Percentiles rank a stretch among this genome's conserved stretches.
These are phyloP conservation scores for Xiphophorus hellerii DNA, from an alignment of 2,113 vertebrate genomes.

Conservation along the genomic window DNA sequence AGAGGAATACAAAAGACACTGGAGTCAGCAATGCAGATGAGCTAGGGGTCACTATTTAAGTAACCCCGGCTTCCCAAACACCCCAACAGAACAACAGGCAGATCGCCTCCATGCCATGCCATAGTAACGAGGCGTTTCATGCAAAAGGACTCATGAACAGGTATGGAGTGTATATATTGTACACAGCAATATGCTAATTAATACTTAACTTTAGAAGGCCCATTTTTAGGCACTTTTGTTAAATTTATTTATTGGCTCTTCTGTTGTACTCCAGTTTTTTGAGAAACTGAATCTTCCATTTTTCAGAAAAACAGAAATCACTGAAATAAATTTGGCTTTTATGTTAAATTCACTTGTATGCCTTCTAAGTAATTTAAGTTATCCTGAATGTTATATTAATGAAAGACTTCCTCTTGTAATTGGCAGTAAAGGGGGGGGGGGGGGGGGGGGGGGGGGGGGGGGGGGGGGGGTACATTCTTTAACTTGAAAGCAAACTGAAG, in stretches of 20 bases:
- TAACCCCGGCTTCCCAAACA: background rate
- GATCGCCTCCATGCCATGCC: background rate
- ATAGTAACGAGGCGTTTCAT: background rate
- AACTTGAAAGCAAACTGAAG: background rate
- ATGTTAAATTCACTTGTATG: too few species aligned
- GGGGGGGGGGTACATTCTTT: background rate
- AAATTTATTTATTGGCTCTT: background rate
- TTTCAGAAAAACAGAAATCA: too few species aligned
- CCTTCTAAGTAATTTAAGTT: too few species aligned
- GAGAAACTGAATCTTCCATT: background rate
- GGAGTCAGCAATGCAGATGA: background rate
- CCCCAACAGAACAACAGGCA: background rate
- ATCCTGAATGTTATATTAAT: too few species aligned
- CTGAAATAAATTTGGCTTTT: too few species aligned
- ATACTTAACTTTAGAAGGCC: too few species aligned
- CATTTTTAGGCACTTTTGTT: too few species aligned
- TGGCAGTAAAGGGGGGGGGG: background rate
- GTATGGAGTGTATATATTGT: background rate
- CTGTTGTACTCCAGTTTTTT: background rate
- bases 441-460: accelerated
- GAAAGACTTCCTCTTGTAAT: background rate
- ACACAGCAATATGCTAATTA: background rate
- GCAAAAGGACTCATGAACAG: background rate
- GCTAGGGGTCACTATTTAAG: background rate
- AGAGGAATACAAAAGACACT: background rate